Conservation (phyloP, 92 coral and sea anemone genomes). For the Umimayanthus kanabou region DNA sequence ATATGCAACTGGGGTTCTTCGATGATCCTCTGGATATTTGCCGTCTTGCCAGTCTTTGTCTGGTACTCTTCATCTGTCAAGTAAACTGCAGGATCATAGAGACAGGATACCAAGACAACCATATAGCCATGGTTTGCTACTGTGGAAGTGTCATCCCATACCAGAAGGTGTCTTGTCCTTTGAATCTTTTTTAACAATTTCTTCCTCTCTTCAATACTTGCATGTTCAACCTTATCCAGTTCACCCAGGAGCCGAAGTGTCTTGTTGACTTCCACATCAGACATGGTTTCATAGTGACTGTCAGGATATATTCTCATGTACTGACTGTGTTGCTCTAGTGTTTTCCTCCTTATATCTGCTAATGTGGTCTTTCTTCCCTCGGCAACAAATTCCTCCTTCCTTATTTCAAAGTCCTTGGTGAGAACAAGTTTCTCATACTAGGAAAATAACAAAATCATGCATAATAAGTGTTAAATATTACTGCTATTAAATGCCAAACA, state of each 20-base stretch:
- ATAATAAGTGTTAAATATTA: neutral
- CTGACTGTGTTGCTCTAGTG: slow-evolving; percentile 35
- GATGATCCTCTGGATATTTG: slow-evolving; percentile 43
- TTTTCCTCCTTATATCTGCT: slow-evolving; percentile 28
- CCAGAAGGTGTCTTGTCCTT: slow-evolving; percentile 40
- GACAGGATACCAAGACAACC: slow-evolving; percentile 44
- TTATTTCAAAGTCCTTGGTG: slow-evolving; percentile 3
- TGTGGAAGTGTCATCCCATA: slow-evolving; percentile 16
- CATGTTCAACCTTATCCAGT: neutral
- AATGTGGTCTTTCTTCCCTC: slow-evolving; percentile 53
- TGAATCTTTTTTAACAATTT: slow-evolving; percentile 29
- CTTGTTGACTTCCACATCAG: slow-evolving; percentile 7
- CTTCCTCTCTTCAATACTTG: neutral
- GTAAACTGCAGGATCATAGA: slow-evolving; percentile 51
- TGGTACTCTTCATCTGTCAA: slow-evolving; percentile 44
- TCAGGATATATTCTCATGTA: slow-evolving; percentile 32
- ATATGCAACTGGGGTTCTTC: slow-evolving; percentile 61
- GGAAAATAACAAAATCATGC: neutral
- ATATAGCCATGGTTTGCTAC: slow-evolving; percentile 53
- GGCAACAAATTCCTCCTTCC: slow-evolving; percentile 1
- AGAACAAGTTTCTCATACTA: slow-evolving; percentile 13
- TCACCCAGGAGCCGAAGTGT: slow-evolving; percentile 31
- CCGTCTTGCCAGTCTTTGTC: slow-evolving; percentile 46
- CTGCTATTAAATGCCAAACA: no score
- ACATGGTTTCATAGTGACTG: slow-evolving; percentile 27